Evolutionary conservation across 92 coral and sea anemone species (phyloP).

Genomic region (Plumapathes pennacea): DNA sequence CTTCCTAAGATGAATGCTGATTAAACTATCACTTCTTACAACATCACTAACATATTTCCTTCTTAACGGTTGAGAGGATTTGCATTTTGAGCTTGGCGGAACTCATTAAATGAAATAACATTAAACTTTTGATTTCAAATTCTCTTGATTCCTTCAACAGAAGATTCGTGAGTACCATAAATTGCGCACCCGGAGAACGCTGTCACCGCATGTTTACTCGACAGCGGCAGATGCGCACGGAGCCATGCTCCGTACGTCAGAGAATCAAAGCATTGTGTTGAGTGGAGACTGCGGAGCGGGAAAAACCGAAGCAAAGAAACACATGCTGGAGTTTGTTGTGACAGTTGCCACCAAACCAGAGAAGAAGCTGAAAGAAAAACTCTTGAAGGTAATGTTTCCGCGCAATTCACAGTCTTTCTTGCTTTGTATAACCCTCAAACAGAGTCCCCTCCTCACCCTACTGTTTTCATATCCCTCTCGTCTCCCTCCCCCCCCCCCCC

Average conservation of each 20-base stretch:
- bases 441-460: neutral
- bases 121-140: no score
- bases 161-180: no score
- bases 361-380: constrained; percentile 15
- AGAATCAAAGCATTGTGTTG: constrained; percentile 62
- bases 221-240: constrained; percentile 28
- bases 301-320: constrained; percentile 64
- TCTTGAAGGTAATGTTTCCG: constrained; percentile 41
- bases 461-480: constrained; percentile 4
- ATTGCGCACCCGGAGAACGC: no score
- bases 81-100: no score
- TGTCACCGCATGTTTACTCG: constrained; percentile 29
- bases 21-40: no score
- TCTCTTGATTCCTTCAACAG: no score
- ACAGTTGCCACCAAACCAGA: neutral
- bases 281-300: constrained; percentile 84
- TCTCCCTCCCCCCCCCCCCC: no score
- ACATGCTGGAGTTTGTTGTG: constrained; percentile 20
- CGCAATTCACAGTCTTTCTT: neutral
- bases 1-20: no score
- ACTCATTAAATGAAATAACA: no score
- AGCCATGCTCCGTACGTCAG: constrained; percentile 40
- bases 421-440: neutral
- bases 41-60: no score
- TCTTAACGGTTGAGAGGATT: no score